A percentile compares a stretch with the other conserved stretches of the same genome.
phyloP scores from a whole-genome alignment of 1,140 invertebrate genomes.

The Batillaria attramentaria region DNA sequence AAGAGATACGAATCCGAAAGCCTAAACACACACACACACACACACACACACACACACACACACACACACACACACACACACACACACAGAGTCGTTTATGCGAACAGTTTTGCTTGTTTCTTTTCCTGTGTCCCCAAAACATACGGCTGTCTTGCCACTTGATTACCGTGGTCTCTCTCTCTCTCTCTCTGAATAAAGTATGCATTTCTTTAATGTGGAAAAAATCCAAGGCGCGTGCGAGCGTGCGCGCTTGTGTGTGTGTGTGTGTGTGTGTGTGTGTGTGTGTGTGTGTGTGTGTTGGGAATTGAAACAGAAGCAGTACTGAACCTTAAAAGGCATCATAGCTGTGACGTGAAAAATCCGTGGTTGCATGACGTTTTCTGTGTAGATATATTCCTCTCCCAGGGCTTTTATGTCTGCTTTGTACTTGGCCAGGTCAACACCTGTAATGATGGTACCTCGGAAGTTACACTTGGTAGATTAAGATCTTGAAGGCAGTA shows the following conservation, averaged over 20 bases:
- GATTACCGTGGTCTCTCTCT: neutral
- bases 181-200: slow-evolving; percentile 4
- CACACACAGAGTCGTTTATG: neutral
- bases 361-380: too few species aligned
- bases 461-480: too few species aligned
- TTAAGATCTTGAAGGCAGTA: too few species aligned
- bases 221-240: neutral
- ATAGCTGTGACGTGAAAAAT: neutral
- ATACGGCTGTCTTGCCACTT: neutral
- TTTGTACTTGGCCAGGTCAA: neutral
- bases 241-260: neutral
- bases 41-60: neutral
- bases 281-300: neutral
- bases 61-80: neutral
- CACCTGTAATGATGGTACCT: neutral
- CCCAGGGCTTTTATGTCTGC: neutral
- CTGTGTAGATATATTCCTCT: too few species aligned
- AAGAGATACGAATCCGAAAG: neutral
- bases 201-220: neutral
- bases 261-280: neutral
- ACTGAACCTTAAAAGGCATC: neutral
- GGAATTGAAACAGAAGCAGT: neutral
- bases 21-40: neutral
- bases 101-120: neutral
- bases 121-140: neutral